These are phyloP conservation scores for Hycleus cichorii DNA, from an alignment of 1,140 invertebrate genomes.

Conservation along the genomic window DNA sequence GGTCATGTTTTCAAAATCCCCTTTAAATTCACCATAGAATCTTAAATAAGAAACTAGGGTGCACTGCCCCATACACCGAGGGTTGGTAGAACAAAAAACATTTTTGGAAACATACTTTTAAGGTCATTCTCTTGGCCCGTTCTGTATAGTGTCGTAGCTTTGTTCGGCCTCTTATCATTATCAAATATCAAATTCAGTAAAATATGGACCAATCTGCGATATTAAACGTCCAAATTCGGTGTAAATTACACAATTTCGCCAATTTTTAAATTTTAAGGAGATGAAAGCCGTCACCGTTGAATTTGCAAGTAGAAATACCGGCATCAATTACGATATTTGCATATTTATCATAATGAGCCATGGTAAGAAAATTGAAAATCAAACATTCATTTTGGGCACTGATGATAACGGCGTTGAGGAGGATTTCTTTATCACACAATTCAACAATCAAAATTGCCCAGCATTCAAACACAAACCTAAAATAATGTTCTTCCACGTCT, in stretches of 20 bases:
- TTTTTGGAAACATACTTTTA: too few relatives aligned
- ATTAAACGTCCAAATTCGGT: too few relatives aligned
- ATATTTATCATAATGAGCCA: constrained; percentile 54
- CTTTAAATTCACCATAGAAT: too few relatives aligned
- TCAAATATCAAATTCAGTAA: too few relatives aligned
- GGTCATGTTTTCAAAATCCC: too few relatives aligned
- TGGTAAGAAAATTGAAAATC: constrained; percentile 40
- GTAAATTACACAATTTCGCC: too few relatives aligned
- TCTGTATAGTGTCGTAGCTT: constrained; percentile 24
- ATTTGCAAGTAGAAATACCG: constrained; percentile 34
- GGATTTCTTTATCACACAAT: constrained; percentile 49
- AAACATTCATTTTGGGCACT: constrained; percentile 39
- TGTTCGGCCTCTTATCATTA: too few relatives aligned
- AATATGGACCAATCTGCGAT: too few relatives aligned
- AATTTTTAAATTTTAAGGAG: constrained; percentile 28
- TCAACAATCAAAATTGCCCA: constrained; percentile 55
- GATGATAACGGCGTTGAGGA: constrained; percentile 44
- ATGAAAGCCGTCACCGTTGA: constrained; percentile 36
- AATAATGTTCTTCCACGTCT: constrained; percentile 70
- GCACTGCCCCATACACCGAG: too few relatives aligned
- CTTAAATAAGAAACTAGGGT: too few relatives aligned
- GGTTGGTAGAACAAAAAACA: too few relatives aligned
- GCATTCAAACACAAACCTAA: constrained; percentile 61
- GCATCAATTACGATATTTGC: constrained; percentile 45
- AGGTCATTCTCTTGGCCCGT: too few relatives aligned